Base-by-base conservation (phyloP, 2,797 vertebrate genomes). In the Urocyon cinereoargenteus region DNA sequence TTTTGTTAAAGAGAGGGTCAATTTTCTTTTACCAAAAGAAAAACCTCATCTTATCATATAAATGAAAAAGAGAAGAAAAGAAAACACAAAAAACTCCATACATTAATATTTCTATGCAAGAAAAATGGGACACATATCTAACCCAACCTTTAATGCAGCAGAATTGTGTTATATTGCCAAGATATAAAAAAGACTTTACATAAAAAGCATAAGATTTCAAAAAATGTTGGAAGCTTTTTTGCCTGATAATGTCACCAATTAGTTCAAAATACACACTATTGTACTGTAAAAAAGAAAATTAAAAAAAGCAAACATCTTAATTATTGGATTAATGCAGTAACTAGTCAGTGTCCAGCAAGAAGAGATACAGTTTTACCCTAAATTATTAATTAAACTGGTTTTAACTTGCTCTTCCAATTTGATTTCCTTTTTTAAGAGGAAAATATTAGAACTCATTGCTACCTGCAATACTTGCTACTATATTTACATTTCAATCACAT, bases 401-500 rank as follows among this genome's bases (percentile, higher is more conserved):
- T 88, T 89, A 96, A 84, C 12, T 68, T 82, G 2, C 22, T 86
- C 55, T 97, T 94, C 11, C 14, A 77, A 66, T 88, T 84, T 91
- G 15, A 91, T 78, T 75, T 90, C 40, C 18, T 16, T 89, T 95
- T 68, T 61, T 57, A 72, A 66, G 19, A 66, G 79, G 53, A 92
- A 94, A 95, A 81, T 62, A 53, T 59, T 66, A 53, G 3, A 94
- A 86, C 7, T 55, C 86, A 75, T 83, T 92, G 78, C 26, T 84
- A 81, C 14, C 28, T 64, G 81, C 57, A 19, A 16, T 16, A 59
- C 13, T 66, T 55, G 19, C 19, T 89, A 62, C n/a, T 2, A 0
- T 97, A 94, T 31, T 68, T 75, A 14, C 59, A 68, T 96, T 62
- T 89, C 87, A 97, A 34, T 95, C 96, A 34, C 51, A 91, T 75